A percentile compares a stretch with the other conserved stretches of the same genome.
Conservation (phyloP, 2,797 vertebrate species). For the Liparis tanakae region DNA sequence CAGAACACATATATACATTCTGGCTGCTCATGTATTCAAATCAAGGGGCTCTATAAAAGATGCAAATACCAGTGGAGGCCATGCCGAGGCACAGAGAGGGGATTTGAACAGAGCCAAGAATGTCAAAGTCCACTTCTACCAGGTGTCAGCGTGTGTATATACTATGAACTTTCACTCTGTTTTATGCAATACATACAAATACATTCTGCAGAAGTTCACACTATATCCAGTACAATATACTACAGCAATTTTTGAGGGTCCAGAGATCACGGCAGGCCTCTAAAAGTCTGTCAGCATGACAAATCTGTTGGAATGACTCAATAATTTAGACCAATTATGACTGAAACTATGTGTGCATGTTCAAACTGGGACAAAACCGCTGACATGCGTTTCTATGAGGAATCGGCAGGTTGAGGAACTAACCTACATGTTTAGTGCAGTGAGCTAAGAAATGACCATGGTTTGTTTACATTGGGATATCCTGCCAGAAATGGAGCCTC, state of each 20-base stretch:
- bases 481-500: slow-evolving; percentile 75
- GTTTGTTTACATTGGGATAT: slow-evolving; percentile 82
- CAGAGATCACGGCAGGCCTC: slow-evolving; percentile 12
- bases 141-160: slow-evolving; percentile 22
- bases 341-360: not conserved
- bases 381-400: slow-evolving; percentile 35
- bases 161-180: slow-evolving; percentile 37
- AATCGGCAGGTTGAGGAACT: slow-evolving; percentile 43
- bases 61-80: slow-evolving; percentile 69
- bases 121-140: slow-evolving; percentile 46
- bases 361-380: slow-evolving; percentile 34
- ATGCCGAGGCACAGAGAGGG: slow-evolving; percentile 56
- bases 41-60: slow-evolving; percentile 65
- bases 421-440: slow-evolving; percentile 40
- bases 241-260: slow-evolving; percentile 11
- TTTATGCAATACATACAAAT: slow-evolving; percentile 7
- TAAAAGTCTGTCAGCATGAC: slow-evolving; percentile 11
- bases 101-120: slow-evolving; percentile 45
- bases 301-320: slow-evolving; percentile 38
- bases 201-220: slow-evolving; percentile 15
- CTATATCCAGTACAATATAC: not conserved
- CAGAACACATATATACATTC: slow-evolving; percentile 2
- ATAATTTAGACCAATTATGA: slow-evolving; percentile 12
- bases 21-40: slow-evolving; percentile 42
- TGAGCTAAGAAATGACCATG: slow-evolving; percentile 47